Percentiles rank a stretch among this genome's conserved stretches.
phyloP scores from a whole-genome alignment of 2,797 vertebrate genomes.

The Micromesistius poutassou region DNA sequence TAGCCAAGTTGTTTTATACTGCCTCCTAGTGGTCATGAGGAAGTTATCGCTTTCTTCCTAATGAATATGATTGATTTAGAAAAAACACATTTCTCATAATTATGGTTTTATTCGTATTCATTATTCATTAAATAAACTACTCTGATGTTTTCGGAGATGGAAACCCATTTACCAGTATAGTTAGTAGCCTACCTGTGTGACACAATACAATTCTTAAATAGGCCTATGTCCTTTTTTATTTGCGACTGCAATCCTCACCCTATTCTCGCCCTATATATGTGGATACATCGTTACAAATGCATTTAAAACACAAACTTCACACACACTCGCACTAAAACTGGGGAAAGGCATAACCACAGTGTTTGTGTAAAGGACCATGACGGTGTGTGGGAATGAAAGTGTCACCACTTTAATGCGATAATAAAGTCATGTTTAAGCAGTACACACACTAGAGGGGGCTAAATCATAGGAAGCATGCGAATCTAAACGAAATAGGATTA shows the following conservation, averaged over 20 bases:
- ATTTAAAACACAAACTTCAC: background rate
- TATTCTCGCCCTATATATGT: background rate
- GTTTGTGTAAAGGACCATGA: no score
- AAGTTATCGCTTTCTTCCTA: background rate
- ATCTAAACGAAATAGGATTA: constrained; percentile 41
- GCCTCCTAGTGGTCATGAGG: constrained; percentile 65
- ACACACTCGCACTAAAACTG: background rate
- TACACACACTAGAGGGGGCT: constrained; percentile 69
- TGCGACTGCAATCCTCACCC: background rate
- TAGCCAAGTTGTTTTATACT: constrained; percentile 65
- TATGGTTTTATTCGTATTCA: background rate
- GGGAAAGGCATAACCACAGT: background rate
- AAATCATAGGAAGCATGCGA: constrained; percentile 63
- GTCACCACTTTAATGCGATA: background rate
- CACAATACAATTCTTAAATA: background rate
- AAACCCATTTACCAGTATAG: background rate
- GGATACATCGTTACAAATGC: background rate
- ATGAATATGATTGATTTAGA: background rate
- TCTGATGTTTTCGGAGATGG: no score
- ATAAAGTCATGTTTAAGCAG: constrained; percentile 16
- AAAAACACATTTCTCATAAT: background rate
- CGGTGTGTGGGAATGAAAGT: background rate
- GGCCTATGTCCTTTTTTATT: no score
- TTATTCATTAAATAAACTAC: background rate
- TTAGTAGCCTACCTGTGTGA: background rate